phyloP scores from a whole-genome alignment of 1,140 invertebrate species.

The Caerostris extrusa region DNA sequence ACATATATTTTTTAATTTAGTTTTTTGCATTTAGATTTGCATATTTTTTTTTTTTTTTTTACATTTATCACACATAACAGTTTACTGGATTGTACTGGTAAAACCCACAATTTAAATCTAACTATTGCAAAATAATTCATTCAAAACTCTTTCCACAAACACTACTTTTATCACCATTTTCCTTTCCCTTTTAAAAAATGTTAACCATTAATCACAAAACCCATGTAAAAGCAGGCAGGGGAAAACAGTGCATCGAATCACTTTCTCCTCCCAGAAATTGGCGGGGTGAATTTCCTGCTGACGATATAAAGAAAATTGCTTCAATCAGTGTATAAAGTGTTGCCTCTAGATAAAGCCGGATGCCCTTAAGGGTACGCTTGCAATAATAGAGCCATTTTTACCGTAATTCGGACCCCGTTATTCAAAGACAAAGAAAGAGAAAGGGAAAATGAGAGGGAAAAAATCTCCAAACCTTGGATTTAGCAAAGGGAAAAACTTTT shows the following conservation, averaged over 20 bases:
- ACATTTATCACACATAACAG: no score
- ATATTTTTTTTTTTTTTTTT: no score
- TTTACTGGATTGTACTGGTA: no score
- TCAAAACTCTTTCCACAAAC: no score
- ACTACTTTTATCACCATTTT: no score
- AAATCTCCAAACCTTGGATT: background rate
- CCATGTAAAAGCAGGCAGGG: background rate
- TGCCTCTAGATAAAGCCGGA: background rate
- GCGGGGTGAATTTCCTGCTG: background rate
- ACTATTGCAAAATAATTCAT: no score
- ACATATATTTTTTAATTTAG: no score
- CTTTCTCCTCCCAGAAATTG: background rate
- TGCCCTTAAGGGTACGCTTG: background rate
- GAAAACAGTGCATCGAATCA: background rate
- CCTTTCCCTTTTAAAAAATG: no score
- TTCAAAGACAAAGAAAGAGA: conserved; percentile 11
- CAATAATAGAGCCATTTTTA: background rate
- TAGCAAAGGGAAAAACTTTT: background rate
- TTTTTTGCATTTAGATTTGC: no score
- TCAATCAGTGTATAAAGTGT: conserved; percentile 21
- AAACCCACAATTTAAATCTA: no score
- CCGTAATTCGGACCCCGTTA: background rate
- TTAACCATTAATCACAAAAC: background rate
- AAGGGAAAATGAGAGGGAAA: background rate
- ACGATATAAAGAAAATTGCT: conserved; percentile 1